phyloP scores from a whole-genome alignment of 1,140 invertebrate species.

The Leguminivora glycinivorella region DNA sequence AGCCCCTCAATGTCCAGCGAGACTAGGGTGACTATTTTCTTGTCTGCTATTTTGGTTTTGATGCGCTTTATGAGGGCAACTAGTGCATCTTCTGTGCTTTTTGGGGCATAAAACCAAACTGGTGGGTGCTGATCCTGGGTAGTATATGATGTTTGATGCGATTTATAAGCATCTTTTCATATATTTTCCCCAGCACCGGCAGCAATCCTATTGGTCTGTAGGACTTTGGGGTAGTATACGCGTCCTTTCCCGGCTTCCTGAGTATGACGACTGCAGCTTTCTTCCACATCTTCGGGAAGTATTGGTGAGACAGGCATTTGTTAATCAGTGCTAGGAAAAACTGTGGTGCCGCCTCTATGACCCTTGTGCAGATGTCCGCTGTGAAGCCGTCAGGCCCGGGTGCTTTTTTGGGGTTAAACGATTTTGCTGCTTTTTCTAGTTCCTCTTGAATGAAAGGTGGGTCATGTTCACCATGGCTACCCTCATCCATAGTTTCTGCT shows the following conservation, averaged over 20 bases:
- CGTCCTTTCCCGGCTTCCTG: not conserved
- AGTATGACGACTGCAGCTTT: not conserved
- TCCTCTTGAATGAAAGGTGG: not conserved
- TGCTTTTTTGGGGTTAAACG: slow-evolving; percentile 2
- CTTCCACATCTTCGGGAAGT: slow-evolving; percentile 1
- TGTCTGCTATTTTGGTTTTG: not conserved
- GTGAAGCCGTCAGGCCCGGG: not conserved
- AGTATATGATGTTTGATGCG: no score
- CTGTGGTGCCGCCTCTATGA: not conserved
- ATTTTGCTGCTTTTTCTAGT: not conserved
- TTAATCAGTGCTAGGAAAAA: not conserved
- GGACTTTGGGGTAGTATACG: not conserved
- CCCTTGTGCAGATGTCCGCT: not conserved
- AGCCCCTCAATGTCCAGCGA: no score
- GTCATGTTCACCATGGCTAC: not conserved
- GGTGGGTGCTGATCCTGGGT: no score
- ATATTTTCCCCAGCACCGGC: not conserved
- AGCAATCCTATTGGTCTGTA: not conserved
- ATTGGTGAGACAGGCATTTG: not conserved
- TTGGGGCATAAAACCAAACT: no score
- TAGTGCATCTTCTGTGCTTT: no score
- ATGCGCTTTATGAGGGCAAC: not conserved
- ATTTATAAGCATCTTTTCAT: no score
- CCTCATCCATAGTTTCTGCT: not conserved
- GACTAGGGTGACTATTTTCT: not conserved